A percentile compares a stretch with the other conserved stretches of the same genome.
These are phyloP conservation scores for Spea multiplicata DNA, from an alignment of 2,113 vertebrate species.

Conservation along the genomic window DNA sequence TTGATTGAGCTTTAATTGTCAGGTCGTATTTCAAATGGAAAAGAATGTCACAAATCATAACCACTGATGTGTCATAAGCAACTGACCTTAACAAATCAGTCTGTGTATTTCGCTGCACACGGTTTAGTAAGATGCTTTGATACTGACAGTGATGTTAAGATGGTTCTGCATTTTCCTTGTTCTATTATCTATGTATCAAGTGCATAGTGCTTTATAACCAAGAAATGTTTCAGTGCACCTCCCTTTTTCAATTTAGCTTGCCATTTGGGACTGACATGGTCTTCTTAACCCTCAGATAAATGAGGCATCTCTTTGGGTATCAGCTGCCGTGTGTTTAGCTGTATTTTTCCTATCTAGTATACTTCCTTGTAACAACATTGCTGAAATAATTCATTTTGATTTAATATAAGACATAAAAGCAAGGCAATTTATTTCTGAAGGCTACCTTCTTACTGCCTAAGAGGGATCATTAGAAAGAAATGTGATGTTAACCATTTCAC, in stretches of 20 bases:
- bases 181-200: slow-evolving; percentile 5
- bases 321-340: slow-evolving; percentile 26
- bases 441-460: background rate
- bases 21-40: background rate
- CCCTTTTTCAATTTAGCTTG: background rate
- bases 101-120: background rate
- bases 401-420: background rate
- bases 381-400: slow-evolving; percentile 15
- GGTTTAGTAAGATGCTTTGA: background rate
- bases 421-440: background rate
- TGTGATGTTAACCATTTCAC: background rate
- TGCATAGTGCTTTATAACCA: background rate
- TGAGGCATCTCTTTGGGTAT: slow-evolving; percentile 10
- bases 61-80: background rate
- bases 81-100: background rate
- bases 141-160: background rate
- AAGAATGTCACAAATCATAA: background rate
- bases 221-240: background rate
- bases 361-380: slow-evolving; percentile 9
- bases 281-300: slow-evolving; percentile 12
- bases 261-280: slow-evolving; percentile 1
- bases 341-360: slow-evolving; percentile 17
- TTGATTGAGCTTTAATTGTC: too few species aligned
- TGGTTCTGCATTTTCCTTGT: background rate
- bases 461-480: background rate